Percentiles rank a stretch among this genome's conserved stretches.
Evolutionary conservation across 1,140 invertebrate genomes (phyloP).

Genomic region (Heliconius congener): DNA sequence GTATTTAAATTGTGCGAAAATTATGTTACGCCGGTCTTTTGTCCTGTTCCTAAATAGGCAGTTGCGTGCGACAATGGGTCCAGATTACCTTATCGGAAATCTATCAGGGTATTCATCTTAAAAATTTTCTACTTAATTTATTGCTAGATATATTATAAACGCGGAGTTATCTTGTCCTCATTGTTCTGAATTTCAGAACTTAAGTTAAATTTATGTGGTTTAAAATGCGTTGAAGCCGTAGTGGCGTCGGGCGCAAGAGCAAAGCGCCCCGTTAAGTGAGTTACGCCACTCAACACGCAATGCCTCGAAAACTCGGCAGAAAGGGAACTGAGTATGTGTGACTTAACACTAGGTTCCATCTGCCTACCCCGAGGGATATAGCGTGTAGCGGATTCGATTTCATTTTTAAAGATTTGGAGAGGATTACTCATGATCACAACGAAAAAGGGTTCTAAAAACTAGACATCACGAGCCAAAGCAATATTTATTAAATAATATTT

Average conservation of each 20-base stretch:
- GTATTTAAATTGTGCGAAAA: slow-evolving; percentile 2
- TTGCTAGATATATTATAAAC: slow-evolving; percentile 2
- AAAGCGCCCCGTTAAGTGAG: too few species aligned
- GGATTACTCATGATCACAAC: too few species aligned
- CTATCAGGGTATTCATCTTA: slow-evolving; percentile 13
- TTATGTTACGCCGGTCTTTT: slow-evolving; percentile 2
- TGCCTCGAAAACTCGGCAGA: too few species aligned
- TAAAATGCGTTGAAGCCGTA: not conserved
- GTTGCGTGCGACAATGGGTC: slow-evolving; percentile 8
- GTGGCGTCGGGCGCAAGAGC: too few species aligned
- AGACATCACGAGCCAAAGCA: too few species aligned
- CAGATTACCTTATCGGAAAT: slow-evolving; percentile 13
- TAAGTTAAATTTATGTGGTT: not conserved
- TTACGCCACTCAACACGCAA: too few species aligned
- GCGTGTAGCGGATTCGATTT: not conserved
- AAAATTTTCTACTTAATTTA: slow-evolving; percentile 17
- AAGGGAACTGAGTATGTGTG: too few species aligned
- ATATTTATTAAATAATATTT: too few species aligned
- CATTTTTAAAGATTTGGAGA: too few species aligned
- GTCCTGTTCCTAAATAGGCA: not conserved
- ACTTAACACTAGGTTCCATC: too few species aligned
- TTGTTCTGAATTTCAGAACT: too few species aligned
- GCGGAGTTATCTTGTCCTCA: not conserved
- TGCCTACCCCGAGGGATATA: not conserved
- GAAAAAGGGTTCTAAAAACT: too few species aligned